phyloP scores from a whole-genome alignment of 2,888 invertebrate species.

The Phytoseiulus persimilis region DNA sequence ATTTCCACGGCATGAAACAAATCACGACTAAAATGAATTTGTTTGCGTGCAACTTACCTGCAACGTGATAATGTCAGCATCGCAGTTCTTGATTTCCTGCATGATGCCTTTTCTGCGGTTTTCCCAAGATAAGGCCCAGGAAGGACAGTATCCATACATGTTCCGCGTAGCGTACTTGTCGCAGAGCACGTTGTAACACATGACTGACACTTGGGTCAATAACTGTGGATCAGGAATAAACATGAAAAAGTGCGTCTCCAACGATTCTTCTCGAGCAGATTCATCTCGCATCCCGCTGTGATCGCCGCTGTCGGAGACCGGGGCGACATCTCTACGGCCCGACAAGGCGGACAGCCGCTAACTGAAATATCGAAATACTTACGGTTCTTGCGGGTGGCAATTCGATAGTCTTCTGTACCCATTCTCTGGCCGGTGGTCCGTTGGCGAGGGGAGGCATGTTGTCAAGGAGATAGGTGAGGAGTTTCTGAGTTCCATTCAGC shows the following conservation, averaged over 20 bases:
- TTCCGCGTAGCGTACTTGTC: conserved; percentile 97
- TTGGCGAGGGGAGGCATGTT: conserved; percentile 69
- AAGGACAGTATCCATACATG: conserved; percentile 98
- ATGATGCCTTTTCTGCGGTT: conserved; percentile 94
- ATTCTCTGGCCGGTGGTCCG: neutral
- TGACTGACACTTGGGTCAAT: conserved; percentile 76
- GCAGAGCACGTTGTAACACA: conserved; percentile 99
- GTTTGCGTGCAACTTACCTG: conserved; percentile 52
- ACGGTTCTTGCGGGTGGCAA: neutral
- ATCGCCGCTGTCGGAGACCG: neutral
- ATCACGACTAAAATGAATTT: no score
- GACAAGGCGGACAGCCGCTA: no score
- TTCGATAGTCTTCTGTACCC: conserved; percentile 9
- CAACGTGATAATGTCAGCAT: conserved; percentile 90
- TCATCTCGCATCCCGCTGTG: neutral
- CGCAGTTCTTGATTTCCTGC: conserved; percentile 89
- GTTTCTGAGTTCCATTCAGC: conserved; percentile 83
- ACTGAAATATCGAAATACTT: neutral
- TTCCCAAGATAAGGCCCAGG: conserved; percentile 98
- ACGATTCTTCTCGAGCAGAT: neutral
- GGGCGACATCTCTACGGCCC: no score
- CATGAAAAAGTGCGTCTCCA: conserved; percentile 35
- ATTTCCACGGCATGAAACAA: no score
- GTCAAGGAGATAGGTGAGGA: conserved; percentile 87
- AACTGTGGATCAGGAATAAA: no score